A percentile compares a stretch with the other conserved stretches of the same genome.
Conservation (phyloP, 2,113 vertebrate genomes). For the Stegostoma tigrinum region DNA sequence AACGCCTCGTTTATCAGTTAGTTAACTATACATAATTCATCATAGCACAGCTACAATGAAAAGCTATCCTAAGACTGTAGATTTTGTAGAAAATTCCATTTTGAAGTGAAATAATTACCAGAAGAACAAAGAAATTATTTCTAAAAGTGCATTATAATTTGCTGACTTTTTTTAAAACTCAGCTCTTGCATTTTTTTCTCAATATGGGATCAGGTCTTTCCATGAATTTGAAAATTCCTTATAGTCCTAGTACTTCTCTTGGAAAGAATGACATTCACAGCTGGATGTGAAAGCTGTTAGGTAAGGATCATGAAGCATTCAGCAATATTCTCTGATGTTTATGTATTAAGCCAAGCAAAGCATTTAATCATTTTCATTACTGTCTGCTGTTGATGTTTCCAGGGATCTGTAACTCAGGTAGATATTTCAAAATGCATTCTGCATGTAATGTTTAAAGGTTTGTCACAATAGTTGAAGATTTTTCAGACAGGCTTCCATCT, state of each 20-base stretch:
- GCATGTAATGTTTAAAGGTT: background rate
- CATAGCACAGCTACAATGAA: background rate
- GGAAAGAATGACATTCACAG: background rate
- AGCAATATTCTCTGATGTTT: slow-evolving; percentile 20
- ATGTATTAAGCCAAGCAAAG: background rate
- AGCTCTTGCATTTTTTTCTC: background rate
- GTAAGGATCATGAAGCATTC: background rate
- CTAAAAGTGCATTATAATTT: background rate
- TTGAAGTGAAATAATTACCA: background rate
- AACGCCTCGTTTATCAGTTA: background rate
- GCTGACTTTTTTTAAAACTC: background rate
- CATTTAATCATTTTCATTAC: slow-evolving; percentile 7
- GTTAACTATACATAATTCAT: background rate
- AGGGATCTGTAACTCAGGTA: background rate
- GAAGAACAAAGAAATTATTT: background rate
- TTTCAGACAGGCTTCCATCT: background rate
- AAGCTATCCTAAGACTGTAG: background rate
- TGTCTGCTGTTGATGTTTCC: background rate
- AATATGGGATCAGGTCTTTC: background rate
- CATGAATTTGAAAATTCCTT: background rate
- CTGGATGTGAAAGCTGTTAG: background rate
- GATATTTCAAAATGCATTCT: background rate
- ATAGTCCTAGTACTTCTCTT: background rate
- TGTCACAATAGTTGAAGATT: background rate
- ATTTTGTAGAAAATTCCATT: background rate